phyloP scores from a whole-genome alignment of 2,113 vertebrate genomes.

The Petromus typicus region DNA sequence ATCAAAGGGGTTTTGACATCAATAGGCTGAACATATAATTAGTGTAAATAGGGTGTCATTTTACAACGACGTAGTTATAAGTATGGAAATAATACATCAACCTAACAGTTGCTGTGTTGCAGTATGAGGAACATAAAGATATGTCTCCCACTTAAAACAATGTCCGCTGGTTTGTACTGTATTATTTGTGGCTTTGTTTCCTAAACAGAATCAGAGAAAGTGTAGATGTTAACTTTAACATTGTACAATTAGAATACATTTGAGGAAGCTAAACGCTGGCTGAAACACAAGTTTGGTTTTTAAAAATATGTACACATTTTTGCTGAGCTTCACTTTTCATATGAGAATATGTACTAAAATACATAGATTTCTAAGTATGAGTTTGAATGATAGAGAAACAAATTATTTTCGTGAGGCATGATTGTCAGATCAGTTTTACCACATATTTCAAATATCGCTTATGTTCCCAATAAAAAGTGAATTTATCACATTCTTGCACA shows the following conservation, averaged over 20 bases:
- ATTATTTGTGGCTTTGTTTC: neutral
- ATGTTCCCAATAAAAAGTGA: neutral
- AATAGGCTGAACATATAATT: conserved; percentile 46
- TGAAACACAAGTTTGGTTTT: neutral
- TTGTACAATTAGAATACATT: neutral
- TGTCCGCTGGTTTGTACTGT: neutral
- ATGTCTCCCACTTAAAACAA: neutral
- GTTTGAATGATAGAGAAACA: neutral
- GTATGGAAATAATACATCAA: neutral
- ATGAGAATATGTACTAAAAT: neutral
- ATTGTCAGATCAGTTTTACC: neutral
- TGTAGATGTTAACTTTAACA: neutral
- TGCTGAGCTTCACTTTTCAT: neutral
- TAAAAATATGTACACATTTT: neutral
- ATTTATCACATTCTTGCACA: conserved; percentile 13
- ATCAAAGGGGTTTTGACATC: neutral
- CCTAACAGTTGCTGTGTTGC: neutral
- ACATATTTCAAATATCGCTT: neutral
- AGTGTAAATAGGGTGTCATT: conserved; percentile 18
- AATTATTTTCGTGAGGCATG: neutral
- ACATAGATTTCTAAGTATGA: neutral
- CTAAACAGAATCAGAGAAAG: neutral
- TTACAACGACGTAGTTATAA: neutral
- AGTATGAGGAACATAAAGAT: neutral
- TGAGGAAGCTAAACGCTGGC: neutral